Base-by-base conservation (phyloP, 2,888 invertebrate species). In the Philhelius pedissequus region DNA sequence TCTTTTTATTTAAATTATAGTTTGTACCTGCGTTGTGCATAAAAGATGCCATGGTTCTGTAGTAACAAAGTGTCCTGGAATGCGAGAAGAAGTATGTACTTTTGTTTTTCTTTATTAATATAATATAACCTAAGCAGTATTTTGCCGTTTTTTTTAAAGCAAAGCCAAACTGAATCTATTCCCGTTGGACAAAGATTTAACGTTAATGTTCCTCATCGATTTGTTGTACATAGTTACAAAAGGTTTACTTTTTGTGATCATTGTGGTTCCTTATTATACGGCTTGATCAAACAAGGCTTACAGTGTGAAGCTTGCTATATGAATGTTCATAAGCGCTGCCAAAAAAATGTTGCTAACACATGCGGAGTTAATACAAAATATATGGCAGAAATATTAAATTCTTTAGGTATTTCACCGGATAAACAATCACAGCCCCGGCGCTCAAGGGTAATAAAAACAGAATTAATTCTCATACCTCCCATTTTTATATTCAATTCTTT, bases 181-280 rank as follows among this genome's bases (percentile, higher is more conserved):
- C 94, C 93, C 89, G 92, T 92, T 87, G 95, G 95, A 56, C 95
- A 95, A 92, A 94, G 99, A 87, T 99, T 99, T 94, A 99, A 96
- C 92, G 99, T 99, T 89, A 99, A 99, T 93, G 95, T 99, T 90
- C 99, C 99, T 87, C 99, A 99, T 93, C 96, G 98, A 86, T 98
- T 97, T 92, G 95, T 95, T 89, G 96, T 98, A 89, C 99, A 99
- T 93, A 99, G 95, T 88, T 99, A 98, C 93, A 98, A 98, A 93
- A 94, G 98, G 88, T 98, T 99, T 92, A 99, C 99, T 32, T 99
- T 99, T 93, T 99, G 99, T 93, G 99, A 99, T 93, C 99, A 99
- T 92, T 99, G 99, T 92, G 99, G 99, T 88, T 98, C 98, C 84
- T 94, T 99, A 91, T 94, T 99, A 86, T 99, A 99, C 92, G 99